Percentiles rank a stretch among this genome's conserved stretches.
phyloP scores from a whole-genome alignment of 2,888 invertebrate genomes.

The Dasysyrphus tricinctus region DNA sequence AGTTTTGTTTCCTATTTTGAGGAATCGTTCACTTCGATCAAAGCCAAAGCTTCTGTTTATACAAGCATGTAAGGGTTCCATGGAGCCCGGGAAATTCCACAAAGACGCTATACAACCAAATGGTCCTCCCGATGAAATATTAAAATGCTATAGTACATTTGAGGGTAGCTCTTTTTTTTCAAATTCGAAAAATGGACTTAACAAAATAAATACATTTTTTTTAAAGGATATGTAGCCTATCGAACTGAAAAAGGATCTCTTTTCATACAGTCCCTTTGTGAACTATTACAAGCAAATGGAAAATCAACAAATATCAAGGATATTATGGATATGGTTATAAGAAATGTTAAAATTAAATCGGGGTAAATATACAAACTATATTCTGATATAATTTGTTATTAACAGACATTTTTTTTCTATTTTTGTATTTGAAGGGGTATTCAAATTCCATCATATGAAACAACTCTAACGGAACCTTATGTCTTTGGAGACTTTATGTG shows the following conservation, averaged over 20 bases:
- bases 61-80: conserved; percentile 82
- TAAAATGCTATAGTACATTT: conserved; percentile 82
- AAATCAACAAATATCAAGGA: conserved; percentile 78
- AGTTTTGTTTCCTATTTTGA: conserved; percentile 80
- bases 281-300: conserved; percentile 78
- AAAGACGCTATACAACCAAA: conserved; percentile 79
- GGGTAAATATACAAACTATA: background rate
- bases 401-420: background rate
- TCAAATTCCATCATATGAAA: conserved; percentile 78
- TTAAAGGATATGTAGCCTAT: conserved; percentile 81
- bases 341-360: conserved; percentile 77
- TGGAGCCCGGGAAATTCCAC: conserved; percentile 78
- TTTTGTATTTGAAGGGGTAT: background rate
- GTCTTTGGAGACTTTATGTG: conserved; percentile 81
- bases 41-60: conserved; percentile 82
- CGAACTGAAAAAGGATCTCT: conserved; percentile 80
- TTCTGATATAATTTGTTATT: background rate
- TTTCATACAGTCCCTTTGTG: conserved; percentile 81
- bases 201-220: background rate
- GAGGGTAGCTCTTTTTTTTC: conserved; percentile 77
- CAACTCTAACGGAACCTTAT: conserved; percentile 81
- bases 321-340: conserved; percentile 80
- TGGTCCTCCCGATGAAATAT: conserved; percentile 80
- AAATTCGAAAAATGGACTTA: too few species aligned
- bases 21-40: conserved; percentile 79